These are phyloP conservation scores for Eumerus sabulonum DNA, from an alignment of 2,888 invertebrate genomes.

Conservation along the genomic window DNA sequence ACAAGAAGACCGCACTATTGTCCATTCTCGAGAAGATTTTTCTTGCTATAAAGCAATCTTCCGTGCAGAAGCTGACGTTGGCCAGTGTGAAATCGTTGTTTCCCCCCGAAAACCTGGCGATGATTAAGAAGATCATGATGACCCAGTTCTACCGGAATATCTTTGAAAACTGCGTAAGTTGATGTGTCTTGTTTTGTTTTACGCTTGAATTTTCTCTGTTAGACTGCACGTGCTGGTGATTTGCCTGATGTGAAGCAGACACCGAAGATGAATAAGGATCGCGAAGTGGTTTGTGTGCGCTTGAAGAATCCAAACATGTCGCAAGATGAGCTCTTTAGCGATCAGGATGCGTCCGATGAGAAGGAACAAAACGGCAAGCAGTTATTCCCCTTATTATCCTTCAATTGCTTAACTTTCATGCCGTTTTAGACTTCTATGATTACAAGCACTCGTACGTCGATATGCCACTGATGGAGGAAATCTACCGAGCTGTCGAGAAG, in stretches of 20 bases:
- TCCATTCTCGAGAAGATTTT: slow-evolving; percentile 74
- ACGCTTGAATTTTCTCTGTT: not conserved
- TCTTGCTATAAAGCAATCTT: slow-evolving; percentile 78
- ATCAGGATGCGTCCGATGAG: slow-evolving; percentile 79
- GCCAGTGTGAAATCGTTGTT: slow-evolving; percentile 79
- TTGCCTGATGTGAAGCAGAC: slow-evolving; percentile 18
- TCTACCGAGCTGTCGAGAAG: slow-evolving; percentile 79
- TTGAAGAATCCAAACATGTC: slow-evolving; percentile 82
- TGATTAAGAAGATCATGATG: slow-evolving; percentile 72
- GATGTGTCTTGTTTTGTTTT: not conserved
- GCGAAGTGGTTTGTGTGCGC: slow-evolving; percentile 80
- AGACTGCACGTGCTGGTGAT: slow-evolving; percentile 45
- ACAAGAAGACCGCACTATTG: slow-evolving; percentile 80
- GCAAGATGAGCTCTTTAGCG: slow-evolving; percentile 79
- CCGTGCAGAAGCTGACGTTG: slow-evolving; percentile 80
- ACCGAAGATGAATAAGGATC: slow-evolving; percentile 74
- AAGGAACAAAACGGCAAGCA: slow-evolving; percentile 72
- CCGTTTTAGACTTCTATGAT: slow-evolving; percentile 70
- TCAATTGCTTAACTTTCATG: not conserved
- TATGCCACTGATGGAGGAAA: slow-evolving; percentile 80
- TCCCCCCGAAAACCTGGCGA: slow-evolving; percentile 61
- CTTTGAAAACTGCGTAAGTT: slow-evolving; percentile 80
- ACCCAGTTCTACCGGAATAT: slow-evolving; percentile 80
- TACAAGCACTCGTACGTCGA: slow-evolving; percentile 73
- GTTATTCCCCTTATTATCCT: too few species aligned